Evolutionary conservation across 2,113 vertebrate genomes (phyloP).

Genomic region (Calyptomena viridis): DNA sequence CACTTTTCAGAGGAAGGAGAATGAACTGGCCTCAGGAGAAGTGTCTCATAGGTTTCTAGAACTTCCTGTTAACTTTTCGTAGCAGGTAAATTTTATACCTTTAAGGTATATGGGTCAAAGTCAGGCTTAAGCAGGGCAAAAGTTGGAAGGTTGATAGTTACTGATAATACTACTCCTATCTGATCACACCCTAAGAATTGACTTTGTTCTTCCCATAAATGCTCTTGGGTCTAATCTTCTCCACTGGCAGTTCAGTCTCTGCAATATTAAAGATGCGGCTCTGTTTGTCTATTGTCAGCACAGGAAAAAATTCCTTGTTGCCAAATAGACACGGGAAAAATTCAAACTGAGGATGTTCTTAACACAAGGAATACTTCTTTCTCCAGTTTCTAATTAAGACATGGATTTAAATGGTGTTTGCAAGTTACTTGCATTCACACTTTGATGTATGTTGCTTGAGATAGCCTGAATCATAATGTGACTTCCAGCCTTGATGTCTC

Average conservation of each 20-base stretch:
- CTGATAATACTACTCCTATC: neutral
- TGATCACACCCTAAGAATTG: neutral
- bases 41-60: neutral
- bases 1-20: neutral
- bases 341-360: neutral
- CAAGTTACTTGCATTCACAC: neutral
- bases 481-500: neutral
- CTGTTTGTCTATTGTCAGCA: neutral
- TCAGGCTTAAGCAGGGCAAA: neutral
- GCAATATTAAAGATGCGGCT: neutral
- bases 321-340: neutral
- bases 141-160: neutral
- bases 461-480: neutral
- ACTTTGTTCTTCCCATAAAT: neutral
- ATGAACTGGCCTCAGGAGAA: neutral
- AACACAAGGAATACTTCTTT: neutral
- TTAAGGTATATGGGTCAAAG: neutral
- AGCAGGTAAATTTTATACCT: neutral
- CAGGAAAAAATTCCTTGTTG: neutral
- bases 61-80: neutral
- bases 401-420: neutral
- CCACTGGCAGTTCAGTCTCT: neutral
- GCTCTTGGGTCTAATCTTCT: neutral
- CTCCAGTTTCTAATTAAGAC: neutral
- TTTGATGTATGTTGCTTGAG: neutral